These are phyloP conservation scores for Erebia aethiops DNA, from an alignment of 2,888 invertebrate species.

Conservation along the genomic window DNA sequence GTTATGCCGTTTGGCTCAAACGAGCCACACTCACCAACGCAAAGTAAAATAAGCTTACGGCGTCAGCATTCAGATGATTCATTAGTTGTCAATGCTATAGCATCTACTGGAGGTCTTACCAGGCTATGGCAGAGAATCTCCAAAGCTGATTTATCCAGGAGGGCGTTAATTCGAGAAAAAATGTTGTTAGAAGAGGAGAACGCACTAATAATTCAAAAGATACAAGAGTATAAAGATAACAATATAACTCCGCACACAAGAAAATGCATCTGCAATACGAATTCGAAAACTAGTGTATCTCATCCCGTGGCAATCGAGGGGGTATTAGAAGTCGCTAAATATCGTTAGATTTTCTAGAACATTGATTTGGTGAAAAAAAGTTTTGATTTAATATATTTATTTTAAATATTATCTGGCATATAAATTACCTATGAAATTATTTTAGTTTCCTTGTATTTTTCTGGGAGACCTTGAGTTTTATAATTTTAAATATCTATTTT, in stretches of 20 bases:
- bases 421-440: neutral
- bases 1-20: slow-evolving; percentile 66
- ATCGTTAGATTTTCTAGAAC: slow-evolving; percentile 28
- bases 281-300: slow-evolving; percentile 38
- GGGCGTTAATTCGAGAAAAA: slow-evolving; percentile 68
- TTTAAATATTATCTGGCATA: neutral
- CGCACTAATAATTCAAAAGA: slow-evolving; percentile 49
- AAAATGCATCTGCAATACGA: slow-evolving; percentile 53
- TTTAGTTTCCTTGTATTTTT: neutral
- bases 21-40: slow-evolving; percentile 55
- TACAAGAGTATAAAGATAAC: slow-evolving; percentile 52
- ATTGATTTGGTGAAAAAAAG: neutral
- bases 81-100: slow-evolving; percentile 60
- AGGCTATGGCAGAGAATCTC: slow-evolving; percentile 73
- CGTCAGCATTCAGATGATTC: slow-evolving; percentile 60
- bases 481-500: slow-evolving; percentile 43
- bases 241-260: slow-evolving; percentile 46
- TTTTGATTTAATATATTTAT: too few relatives aligned
- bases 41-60: slow-evolving; percentile 51
- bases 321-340: slow-evolving; percentile 56
- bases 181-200: slow-evolving; percentile 65
- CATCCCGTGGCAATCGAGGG: slow-evolving; percentile 63
- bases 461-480: neutral
- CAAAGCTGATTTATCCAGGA: slow-evolving; percentile 66
- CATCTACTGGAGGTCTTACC: slow-evolving; percentile 63